phyloP scores from a whole-genome alignment of 2,888 invertebrate species.

The Leptinotarsa tumamoca region DNA sequence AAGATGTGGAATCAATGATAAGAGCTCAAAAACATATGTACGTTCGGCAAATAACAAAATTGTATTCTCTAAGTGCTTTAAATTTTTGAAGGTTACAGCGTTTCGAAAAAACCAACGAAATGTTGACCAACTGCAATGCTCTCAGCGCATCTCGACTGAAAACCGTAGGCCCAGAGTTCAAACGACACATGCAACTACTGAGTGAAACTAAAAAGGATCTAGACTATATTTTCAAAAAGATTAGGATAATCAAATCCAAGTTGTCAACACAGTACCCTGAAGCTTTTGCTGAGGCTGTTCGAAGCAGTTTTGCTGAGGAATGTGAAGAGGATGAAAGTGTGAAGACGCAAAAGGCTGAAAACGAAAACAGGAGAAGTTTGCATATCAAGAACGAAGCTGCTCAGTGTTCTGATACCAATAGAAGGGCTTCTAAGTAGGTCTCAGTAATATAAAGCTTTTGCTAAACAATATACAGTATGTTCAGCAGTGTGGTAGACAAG shows the following conservation, averaged over 20 bases:
- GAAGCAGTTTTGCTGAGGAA: slow-evolving; percentile 63
- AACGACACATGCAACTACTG: slow-evolving; percentile 87
- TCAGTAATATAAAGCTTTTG: background rate
- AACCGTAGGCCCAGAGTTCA: slow-evolving; percentile 88
- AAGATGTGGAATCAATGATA: slow-evolving; percentile 90
- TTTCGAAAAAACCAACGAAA: slow-evolving; percentile 99
- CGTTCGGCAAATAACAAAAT: slow-evolving; percentile 53
- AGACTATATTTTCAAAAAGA: slow-evolving; percentile 93
- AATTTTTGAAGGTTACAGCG: slow-evolving; percentile 80
- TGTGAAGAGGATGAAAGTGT: slow-evolving; percentile 61
- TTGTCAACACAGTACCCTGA: slow-evolving; percentile 77
- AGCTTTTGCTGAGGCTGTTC: slow-evolving; percentile 73
- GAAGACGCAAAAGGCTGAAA: slow-evolving; percentile 40
- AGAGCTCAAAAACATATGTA: slow-evolving; percentile 94
- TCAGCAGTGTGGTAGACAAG: no score
- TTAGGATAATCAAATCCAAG: slow-evolving; percentile 85
- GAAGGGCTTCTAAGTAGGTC: slow-evolving; percentile 52
- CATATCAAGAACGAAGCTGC: slow-evolving; percentile 49
- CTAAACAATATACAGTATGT: no score
- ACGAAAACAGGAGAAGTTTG: slow-evolving; percentile 53
- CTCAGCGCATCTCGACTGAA: slow-evolving; percentile 90
- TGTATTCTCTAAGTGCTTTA: background rate
- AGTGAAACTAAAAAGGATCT: slow-evolving; percentile 94
- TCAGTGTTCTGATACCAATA: slow-evolving; percentile 45
- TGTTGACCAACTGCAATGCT: slow-evolving; percentile 96